Conservation (phyloP, 1,140 invertebrate genomes). For the Eulimnadia texana region DNA sequence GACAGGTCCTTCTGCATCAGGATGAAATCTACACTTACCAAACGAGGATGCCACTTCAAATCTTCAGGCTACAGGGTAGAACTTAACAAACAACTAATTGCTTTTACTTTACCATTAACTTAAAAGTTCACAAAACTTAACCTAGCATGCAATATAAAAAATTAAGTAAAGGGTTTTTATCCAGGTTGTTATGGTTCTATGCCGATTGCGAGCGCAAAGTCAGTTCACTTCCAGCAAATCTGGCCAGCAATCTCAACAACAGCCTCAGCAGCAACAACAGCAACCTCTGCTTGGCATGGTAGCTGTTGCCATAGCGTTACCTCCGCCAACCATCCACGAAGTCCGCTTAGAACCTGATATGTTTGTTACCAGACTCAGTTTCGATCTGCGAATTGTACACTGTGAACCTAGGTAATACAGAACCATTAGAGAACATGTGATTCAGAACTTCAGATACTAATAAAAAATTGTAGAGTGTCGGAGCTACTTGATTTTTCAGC, state of each 20-base stretch:
- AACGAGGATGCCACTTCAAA: conserved; percentile 94
- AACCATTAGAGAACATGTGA: neutral
- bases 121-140: too few species aligned
- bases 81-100: too few species aligned
- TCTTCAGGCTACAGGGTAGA: conserved; percentile 93
- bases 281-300: conserved; percentile 80
- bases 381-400: conserved; percentile 90
- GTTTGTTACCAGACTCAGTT: conserved; percentile 90
- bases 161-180: neutral
- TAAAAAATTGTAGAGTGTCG: conserved; percentile 49
- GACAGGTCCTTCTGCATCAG: conserved; percentile 87
- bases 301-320: conserved; percentile 81
- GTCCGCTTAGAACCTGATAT: conserved; percentile 88
- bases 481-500: conserved; percentile 83
- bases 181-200: conserved; percentile 15
- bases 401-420: conserved; percentile 76
- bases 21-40: conserved; percentile 96
- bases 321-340: conserved; percentile 90
- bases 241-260: neutral
- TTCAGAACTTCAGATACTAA: neutral
- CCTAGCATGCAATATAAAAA: too few species aligned
- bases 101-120: too few species aligned
- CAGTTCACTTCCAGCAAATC: conserved; percentile 7
- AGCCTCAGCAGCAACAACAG: conserved; percentile 28
- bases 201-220: conserved; percentile 14